Evolutionary conservation across 2,888 invertebrate genomes (phyloP).

Genomic region (Pandemis heparana): DNA sequence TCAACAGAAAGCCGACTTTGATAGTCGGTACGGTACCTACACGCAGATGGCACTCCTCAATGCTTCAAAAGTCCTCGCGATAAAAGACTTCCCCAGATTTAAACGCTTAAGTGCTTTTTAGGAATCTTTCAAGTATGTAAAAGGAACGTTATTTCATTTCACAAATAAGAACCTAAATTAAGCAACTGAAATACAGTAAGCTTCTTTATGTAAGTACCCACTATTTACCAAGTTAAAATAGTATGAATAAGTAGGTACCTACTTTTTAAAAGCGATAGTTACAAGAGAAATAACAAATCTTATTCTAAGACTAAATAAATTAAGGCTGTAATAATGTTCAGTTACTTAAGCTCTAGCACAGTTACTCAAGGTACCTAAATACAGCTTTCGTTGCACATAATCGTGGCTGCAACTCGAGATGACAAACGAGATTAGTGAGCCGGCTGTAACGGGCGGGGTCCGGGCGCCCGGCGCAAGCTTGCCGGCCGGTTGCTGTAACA

Average conservation of each 20-base stretch:
- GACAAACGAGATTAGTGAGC: not conserved
- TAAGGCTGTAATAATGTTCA: not conserved
- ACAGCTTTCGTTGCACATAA: not conserved
- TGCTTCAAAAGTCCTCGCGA: too few species aligned
- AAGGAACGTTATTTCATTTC: too few species aligned
- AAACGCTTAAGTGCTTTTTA: too few species aligned
- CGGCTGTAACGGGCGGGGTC: not conserved
- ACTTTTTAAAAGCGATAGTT: not conserved
- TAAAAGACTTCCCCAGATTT: too few species aligned
- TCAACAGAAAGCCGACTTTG: too few species aligned
- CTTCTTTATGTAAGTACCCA: too few species aligned
- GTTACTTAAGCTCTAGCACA: not conserved
- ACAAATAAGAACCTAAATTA: too few species aligned
- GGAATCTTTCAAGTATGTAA: too few species aligned
- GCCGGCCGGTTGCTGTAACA: not conserved
- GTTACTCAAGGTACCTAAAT: not conserved
- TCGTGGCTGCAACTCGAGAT: not conserved
- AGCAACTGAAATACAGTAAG: too few species aligned
- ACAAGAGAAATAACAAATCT: not conserved
- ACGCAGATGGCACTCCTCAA: too few species aligned
- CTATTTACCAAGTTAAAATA: not conserved
- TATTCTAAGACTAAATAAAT: too few species aligned
- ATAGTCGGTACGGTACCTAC: too few species aligned
- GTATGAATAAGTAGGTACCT: not conserved
- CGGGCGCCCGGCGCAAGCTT: not conserved